Evolutionary conservation across 1,140 invertebrate species (phyloP), one percentile per base, ranked within the genome.

Genomic region (Drepana arcuata): DNA sequence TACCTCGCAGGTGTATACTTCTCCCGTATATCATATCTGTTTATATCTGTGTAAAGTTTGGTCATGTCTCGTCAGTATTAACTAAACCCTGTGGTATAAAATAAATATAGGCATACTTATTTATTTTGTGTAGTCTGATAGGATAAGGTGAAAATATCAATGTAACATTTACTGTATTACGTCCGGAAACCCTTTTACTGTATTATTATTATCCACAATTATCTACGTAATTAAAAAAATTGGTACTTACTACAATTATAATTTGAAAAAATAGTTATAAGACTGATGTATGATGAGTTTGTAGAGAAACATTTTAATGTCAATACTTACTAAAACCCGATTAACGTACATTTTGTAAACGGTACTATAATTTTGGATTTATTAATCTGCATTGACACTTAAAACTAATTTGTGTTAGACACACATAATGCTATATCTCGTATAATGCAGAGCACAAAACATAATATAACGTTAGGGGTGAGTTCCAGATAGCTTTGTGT

Each of bases 51-150:
- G n/a, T n/a, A n/a, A n/a, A n/a, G n/a, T n/a, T n/a, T n/a, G n/a
- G n/a, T n/a, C n/a, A 60, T 40, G 39, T 50, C 51, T 74, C 61
- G 54, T 69, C 75, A 80, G 75, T 80, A 80, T 80, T 80, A 77
- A 65, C 38, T 46, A 49, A 58, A 63, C 43, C 55, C 64, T 68
- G 63, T 73, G 64, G 55, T 71, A 60, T 62, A 59, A 53, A 48
- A 31, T 55, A 53, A 51, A 51, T 40, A 36, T 61, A 63, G 50
- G 46, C 48, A 48, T 58, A 60, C 53, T 28, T 56, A 51, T 51
- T 69, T 65, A 48, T 50, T 55, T 61, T 50, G 30, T 56, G 58
- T 69, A 73, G 54, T 60, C 35, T 32, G 39, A 41, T 70, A 75
- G 60, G 34, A 35, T 62, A 66, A 57, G 55, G 44, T 54, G 43